Evolutionary conservation across 1,140 invertebrate genomes (phyloP).

Genomic region (Holcopasites calliopsidis): DNA sequence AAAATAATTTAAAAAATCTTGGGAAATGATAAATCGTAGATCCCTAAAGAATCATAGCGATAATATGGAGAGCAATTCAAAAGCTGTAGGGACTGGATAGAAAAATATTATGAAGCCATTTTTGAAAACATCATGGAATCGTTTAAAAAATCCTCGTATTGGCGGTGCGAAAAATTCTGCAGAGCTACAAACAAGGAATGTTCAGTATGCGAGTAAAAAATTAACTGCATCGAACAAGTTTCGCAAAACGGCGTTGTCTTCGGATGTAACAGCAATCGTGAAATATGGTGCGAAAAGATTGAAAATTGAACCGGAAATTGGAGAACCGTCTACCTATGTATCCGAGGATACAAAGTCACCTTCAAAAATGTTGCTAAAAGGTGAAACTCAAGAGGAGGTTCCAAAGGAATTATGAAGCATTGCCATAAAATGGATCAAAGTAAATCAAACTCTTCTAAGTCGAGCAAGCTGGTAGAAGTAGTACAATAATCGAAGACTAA

Average conservation of each 20-base stretch:
- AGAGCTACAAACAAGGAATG: not conserved
- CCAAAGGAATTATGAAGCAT: constrained; percentile 45
- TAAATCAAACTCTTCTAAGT: constrained; percentile 63
- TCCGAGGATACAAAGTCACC: constrained; percentile 31
- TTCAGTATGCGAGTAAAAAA: constrained; percentile 29
- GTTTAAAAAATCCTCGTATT: constrained; percentile 11
- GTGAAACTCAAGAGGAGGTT: constrained; percentile 56
- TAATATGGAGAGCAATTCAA: constrained; percentile 57
- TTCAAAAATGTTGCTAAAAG: constrained; percentile 49
- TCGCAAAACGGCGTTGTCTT: constrained; percentile 11
- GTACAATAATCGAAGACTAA: not conserved
- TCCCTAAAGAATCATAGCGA: constrained; percentile 60
- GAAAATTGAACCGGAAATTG: constrained; percentile 64
- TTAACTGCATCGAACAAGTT: not conserved
- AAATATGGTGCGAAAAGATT: constrained; percentile 71
- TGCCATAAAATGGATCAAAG: constrained; percentile 50
- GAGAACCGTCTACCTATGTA: constrained; percentile 53
- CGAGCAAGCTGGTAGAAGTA: constrained; percentile 48
- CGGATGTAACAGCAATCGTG: constrained; percentile 66
- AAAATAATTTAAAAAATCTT: constrained; percentile 62
- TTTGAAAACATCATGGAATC: constrained; percentile 25
- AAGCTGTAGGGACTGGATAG: constrained; percentile 54
- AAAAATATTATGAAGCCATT: constrained; percentile 33
- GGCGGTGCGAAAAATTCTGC: not conserved
- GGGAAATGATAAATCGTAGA: constrained; percentile 63